Conservation (phyloP, 2,797 vertebrate species). For the Choloepus didactylus region DNA sequence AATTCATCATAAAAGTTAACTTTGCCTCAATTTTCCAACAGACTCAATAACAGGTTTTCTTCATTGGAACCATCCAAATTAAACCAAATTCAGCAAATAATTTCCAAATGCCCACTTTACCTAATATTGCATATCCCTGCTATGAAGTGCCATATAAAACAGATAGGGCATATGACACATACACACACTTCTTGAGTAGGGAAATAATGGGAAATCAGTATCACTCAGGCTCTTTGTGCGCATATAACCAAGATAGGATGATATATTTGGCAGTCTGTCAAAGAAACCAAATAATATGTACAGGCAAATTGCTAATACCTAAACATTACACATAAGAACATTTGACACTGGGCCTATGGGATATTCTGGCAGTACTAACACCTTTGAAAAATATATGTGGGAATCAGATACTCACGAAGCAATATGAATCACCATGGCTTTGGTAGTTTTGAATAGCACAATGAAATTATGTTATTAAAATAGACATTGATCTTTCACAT, state of each 20-base stretch:
- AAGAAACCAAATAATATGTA: slow-evolving; percentile 7
- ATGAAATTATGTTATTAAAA: slow-evolving; percentile 14
- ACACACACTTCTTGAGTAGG: background rate
- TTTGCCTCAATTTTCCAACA: background rate
- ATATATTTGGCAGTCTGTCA: background rate
- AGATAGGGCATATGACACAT: background rate
- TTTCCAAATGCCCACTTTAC: background rate
- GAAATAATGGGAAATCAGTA: background rate
- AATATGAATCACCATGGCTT: background rate
- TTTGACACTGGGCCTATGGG: background rate
- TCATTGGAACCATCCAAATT: background rate
- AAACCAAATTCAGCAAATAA: slow-evolving; percentile 13
- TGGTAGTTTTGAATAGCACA: background rate
- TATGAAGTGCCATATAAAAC: background rate
- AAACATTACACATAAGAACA: slow-evolving; percentile 44
- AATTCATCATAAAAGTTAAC: background rate
- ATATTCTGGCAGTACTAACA: slow-evolving; percentile 28
- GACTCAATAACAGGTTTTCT: background rate
- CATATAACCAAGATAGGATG: background rate
- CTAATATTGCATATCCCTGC: background rate
- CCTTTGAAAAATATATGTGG: slow-evolving; percentile 8
- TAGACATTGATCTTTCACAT: slow-evolving; percentile 5
- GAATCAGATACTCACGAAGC: background rate
- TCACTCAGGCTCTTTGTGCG: background rate
- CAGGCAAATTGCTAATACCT: slow-evolving; percentile 9